phyloP scores from a whole-genome alignment of 35 echinoderm and acorn worm species.

The Diadema setosum region DNA sequence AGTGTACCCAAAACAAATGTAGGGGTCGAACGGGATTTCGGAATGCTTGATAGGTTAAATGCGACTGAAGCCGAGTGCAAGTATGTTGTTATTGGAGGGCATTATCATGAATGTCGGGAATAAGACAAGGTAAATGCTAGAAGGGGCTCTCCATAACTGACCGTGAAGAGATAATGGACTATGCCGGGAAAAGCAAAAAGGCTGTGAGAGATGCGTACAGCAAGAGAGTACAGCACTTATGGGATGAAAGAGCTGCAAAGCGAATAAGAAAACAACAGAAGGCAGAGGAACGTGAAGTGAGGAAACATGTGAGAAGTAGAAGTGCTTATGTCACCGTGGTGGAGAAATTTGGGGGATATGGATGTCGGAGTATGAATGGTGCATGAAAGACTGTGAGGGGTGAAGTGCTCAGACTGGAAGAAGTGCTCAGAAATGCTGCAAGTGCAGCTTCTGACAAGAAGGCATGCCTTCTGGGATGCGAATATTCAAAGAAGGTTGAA shows the following conservation, averaged over 20 bases:
- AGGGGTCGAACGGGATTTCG: no score
- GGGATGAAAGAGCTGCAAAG: background rate
- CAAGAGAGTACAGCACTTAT: background rate
- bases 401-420: no score
- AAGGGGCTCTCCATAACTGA: background rate
- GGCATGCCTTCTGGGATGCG: no score
- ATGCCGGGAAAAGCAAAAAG: background rate
- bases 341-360: no score
- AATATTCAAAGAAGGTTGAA: no score
- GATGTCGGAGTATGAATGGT: no score
- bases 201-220: background rate
- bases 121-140: background rate
- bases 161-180: background rate
- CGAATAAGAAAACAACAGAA: background rate
- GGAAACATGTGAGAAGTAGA: no score
- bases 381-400: no score
- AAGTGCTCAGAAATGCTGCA: no score
- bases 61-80: background rate
- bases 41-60: constrained; percentile 8
- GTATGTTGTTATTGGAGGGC: background rate
- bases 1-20: no score
- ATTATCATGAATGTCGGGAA: background rate
- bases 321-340: no score
- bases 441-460: no score
- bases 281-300: background rate